phyloP scores from a whole-genome alignment of 2,797 vertebrate genomes.

The Aeoliscus strigatus region DNA sequence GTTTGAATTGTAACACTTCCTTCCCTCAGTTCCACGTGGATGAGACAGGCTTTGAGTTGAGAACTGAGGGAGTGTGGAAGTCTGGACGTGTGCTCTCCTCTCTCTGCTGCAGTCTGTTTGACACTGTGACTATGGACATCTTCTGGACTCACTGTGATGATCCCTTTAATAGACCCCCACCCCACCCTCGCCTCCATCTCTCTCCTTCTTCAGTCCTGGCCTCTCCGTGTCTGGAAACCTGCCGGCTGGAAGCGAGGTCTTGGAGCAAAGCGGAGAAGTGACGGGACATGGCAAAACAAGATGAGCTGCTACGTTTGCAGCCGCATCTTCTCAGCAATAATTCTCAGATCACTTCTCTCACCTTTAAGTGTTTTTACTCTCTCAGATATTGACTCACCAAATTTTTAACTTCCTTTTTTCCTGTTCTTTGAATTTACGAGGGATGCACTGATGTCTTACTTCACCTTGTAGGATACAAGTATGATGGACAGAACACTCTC shows the following conservation, averaged over 20 bases:
- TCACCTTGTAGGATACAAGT: not conserved
- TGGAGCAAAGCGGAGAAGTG: constrained; percentile 21
- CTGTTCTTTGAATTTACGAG: constrained; percentile 45
- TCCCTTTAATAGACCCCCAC: constrained; percentile 72
- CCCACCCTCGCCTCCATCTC: constrained; percentile 71
- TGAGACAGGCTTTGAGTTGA: constrained; percentile 11
- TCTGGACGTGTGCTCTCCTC: constrained; percentile 31
- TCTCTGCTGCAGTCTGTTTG: constrained; percentile 45
- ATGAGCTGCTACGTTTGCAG: constrained; percentile 46
- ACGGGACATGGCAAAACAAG: constrained; percentile 32
- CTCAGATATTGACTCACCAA: constrained; percentile 25
- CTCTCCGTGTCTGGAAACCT: constrained; percentile 36
- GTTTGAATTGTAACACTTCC: constrained; percentile 19
- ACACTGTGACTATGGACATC: constrained; percentile 79
- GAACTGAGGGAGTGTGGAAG: constrained; percentile 33
- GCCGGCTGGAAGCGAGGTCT: constrained; percentile 46
- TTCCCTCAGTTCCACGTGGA: constrained; percentile 41
- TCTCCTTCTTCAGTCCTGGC: constrained; percentile 66
- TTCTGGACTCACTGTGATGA: constrained; percentile 87
- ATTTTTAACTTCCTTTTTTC: constrained; percentile 40
- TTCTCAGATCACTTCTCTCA: constrained; percentile 47
- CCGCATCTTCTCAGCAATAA: constrained; percentile 75
- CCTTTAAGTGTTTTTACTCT: constrained; percentile 32
- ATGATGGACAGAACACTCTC: not conserved
- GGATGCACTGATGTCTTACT: constrained; percentile 38